Conservation (phyloP, 1,140 invertebrate genomes). For the Paracyclopina nana region DNA sequence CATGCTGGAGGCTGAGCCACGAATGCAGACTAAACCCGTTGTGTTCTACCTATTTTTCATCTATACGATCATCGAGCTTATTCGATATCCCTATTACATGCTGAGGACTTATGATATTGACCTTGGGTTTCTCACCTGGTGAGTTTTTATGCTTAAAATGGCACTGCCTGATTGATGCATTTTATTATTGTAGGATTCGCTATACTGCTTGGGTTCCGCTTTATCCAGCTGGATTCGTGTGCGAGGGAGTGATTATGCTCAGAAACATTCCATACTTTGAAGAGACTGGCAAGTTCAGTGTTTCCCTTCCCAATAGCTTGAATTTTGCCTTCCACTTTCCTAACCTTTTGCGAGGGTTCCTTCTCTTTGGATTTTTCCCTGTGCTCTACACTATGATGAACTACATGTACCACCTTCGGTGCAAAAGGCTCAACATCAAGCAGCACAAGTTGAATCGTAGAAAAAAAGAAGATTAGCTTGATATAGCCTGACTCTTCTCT, state of each 20-base stretch:
- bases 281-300: constrained; percentile 51
- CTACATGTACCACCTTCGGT: constrained; percentile 14
- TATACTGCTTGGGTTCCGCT: constrained; percentile 82
- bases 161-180: background rate
- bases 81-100: constrained; percentile 80
- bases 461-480: constrained; percentile 8
- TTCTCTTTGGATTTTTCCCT: constrained; percentile 50
- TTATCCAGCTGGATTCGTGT: constrained; percentile 68
- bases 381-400: constrained; percentile 21
- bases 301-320: constrained; percentile 56
- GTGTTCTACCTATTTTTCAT: constrained; percentile 65
- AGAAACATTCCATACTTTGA: constrained; percentile 71
- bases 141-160: too few species aligned
- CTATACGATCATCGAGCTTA: constrained; percentile 57
- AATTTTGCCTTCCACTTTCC: constrained; percentile 76
- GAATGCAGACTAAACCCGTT: constrained; percentile 64
- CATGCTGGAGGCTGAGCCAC: constrained; percentile 58
- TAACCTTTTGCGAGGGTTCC: constrained; percentile 49
- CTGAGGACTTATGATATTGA: constrained; percentile 50
- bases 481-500: too few species aligned
- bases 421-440: constrained; percentile 11
- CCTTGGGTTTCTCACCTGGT: constrained; percentile 62
- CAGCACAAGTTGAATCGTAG: constrained; percentile 9
- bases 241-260: constrained; percentile 58
- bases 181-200: constrained; percentile 29